phyloP scores from a whole-genome alignment of 2,888 invertebrate genomes.

The Rhingia rostrata region DNA sequence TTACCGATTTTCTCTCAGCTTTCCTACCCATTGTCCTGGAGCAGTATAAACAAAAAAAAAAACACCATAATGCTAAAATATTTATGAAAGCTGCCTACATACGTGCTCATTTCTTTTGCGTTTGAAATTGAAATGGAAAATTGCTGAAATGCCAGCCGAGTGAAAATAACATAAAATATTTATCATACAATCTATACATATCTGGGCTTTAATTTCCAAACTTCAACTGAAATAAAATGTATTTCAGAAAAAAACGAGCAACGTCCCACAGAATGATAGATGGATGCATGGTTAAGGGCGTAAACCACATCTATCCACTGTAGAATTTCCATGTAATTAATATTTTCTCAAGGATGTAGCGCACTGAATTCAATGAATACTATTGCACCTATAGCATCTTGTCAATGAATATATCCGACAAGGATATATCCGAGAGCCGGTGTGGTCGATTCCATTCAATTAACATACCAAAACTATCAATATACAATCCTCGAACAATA shows the following conservation, averaged over 20 bases:
- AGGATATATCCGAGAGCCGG: conserved; percentile 1
- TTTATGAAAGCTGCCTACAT: conserved; percentile 33
- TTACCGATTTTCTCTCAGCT: conserved; percentile 10
- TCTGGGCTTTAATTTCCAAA: not conserved
- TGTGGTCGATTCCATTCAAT: conserved; percentile 44
- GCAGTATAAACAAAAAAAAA: conserved; percentile 5
- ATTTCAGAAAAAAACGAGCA: not conserved
- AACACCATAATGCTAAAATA: conserved; percentile 33
- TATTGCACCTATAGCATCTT: too few species aligned
- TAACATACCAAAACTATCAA: conserved; percentile 46
- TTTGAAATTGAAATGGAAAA: conserved; percentile 44
- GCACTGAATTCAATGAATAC: too few species aligned
- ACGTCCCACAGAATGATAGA: not conserved
- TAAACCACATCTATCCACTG: not conserved
- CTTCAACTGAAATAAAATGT: not conserved
- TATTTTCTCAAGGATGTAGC: conserved; percentile 30
- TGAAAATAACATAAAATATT: conserved; percentile 44
- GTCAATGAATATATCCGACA: not conserved
- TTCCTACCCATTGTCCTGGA: not conserved
- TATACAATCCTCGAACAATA: conserved; percentile 33
- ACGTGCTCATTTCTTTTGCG: conserved; percentile 9
- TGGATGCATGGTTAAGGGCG: not conserved
- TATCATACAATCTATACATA: not conserved
- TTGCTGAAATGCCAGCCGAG: not conserved
- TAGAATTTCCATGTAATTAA: conserved; percentile 36